Percentiles rank a stretch among this genome's conserved stretches.
Evolutionary conservation across 2,113 vertebrate genomes (phyloP).

Genomic region (Pteruthius melanotis): DNA sequence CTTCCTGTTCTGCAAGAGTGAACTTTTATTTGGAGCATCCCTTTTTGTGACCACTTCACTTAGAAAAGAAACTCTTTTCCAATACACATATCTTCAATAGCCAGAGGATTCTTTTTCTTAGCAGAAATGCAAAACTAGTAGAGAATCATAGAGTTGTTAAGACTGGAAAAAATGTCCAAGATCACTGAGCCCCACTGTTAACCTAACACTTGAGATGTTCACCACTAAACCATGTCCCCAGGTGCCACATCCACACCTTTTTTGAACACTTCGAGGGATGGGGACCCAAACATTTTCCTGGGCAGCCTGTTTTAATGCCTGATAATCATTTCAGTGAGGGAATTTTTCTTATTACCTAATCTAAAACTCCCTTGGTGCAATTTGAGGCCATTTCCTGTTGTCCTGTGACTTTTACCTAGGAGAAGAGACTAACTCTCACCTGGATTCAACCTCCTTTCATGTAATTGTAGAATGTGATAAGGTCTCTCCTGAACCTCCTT

Average conservation of each 20-base stretch:
- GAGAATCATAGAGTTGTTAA: not conserved
- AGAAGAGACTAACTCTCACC: not conserved
- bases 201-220: not conserved
- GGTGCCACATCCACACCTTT: not conserved
- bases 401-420: not conserved
- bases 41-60: not conserved
- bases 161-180: not conserved
- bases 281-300: not conserved
- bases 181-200: not conserved
- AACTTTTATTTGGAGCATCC: slow-evolving; percentile 23
- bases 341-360: not conserved
- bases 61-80: not conserved
- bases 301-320: not conserved
- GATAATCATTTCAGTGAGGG: not conserved
- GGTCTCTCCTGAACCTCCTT: not conserved
- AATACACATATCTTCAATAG: not conserved
- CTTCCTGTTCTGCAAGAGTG: slow-evolving; percentile 15
- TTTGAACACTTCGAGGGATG: not conserved
- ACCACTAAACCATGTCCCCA: not conserved
- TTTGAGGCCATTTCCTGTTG: not conserved
- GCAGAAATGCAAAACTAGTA: not conserved
- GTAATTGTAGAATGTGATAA: not conserved
- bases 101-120: not conserved
- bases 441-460: not conserved
- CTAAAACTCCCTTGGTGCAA: not conserved